Percentiles rank a stretch among this genome's conserved stretches.
These are phyloP conservation scores for Danio choprae DNA, from an alignment of 2,797 vertebrate genomes.

Conservation along the genomic window DNA sequence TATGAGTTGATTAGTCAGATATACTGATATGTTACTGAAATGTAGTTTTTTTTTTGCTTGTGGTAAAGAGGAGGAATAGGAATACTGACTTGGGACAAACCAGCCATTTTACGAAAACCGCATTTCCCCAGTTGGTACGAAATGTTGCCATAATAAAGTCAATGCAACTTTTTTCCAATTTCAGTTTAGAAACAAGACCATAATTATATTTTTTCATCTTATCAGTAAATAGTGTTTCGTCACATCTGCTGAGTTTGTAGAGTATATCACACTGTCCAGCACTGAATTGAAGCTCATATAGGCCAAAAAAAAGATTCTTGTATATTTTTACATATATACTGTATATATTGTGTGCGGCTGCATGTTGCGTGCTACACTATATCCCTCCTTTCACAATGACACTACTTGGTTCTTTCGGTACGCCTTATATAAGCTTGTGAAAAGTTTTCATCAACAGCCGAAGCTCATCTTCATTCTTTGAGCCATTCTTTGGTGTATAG, in stretches of 20 bases:
- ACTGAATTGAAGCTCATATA: constrained; percentile 1
- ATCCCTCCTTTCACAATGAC: not conserved
- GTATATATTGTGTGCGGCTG: constrained; percentile 7
- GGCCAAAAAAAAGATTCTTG: not conserved
- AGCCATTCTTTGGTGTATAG: constrained; percentile 12
- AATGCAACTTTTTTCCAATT: not conserved
- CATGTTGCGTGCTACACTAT: not conserved
- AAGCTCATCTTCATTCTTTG: constrained; percentile 13
- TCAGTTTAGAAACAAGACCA: not conserved
- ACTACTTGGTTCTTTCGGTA: not conserved
- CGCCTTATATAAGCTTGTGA: not conserved
- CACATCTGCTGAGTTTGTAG: constrained; percentile 30
- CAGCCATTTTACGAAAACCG: not conserved
- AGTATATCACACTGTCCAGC: not conserved
- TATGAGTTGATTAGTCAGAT: not conserved
- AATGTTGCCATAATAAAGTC: not conserved
- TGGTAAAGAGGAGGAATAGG: not conserved
- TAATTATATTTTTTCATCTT: constrained; percentile 9
- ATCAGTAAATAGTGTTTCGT: not conserved
- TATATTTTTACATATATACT: constrained; percentile 25
- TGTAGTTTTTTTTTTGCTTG: not conserved
- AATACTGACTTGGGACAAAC: not conserved
- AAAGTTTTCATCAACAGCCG: constrained; percentile 9
- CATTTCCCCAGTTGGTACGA: not conserved
- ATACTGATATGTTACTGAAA: constrained; percentile 7